Evolutionary conservation across 2,797 vertebrate species (phyloP).

Genomic region (Coranthus polyacanthus): DNA sequence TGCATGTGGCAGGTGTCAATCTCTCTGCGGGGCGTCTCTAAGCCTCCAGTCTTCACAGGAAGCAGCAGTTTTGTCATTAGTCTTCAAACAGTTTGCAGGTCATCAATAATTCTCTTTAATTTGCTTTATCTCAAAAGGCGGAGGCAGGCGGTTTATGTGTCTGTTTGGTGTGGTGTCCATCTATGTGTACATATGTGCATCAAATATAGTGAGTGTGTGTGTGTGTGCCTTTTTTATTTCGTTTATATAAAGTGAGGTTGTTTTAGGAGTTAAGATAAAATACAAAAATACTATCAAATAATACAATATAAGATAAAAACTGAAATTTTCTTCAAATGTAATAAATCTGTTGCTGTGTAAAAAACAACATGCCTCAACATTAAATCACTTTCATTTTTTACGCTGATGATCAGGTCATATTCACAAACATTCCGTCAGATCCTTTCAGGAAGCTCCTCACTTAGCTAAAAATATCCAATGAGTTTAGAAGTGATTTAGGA

Average conservation of each 20-base stretch:
- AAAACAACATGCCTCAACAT: too few species aligned
- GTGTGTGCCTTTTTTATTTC: conserved; percentile 16
- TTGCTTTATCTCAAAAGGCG: conserved; percentile 91
- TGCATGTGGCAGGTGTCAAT: conserved; percentile 81
- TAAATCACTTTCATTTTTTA: too few species aligned
- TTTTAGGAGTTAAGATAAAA: conserved; percentile 8
- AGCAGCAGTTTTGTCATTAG: conserved; percentile 92
- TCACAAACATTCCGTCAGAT: too few species aligned
- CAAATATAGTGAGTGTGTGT: conserved; percentile 55
- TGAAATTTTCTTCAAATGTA: too few species aligned
- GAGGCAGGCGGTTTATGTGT: conserved; percentile 75
- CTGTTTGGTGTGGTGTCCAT: conserved; percentile 79
- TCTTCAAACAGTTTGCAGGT: conserved; percentile 91
- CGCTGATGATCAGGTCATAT: too few species aligned
- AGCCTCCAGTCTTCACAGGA: conserved; percentile 87
- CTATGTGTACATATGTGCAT: conserved; percentile 71
- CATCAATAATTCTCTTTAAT: conserved; percentile 97
- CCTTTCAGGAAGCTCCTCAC: too few species aligned
- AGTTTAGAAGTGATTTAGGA: too few species aligned
- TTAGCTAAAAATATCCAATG: too few species aligned
- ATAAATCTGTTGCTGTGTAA: too few species aligned
- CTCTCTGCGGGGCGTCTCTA: conserved; percentile 84
- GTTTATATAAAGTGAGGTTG: conserved; percentile 19
- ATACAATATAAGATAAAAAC: too few species aligned
- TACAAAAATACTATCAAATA: not conserved